Evolutionary conservation across 2,797 vertebrate species (phyloP).

Genomic region (Pseudopleuronectes americanus): DNA sequence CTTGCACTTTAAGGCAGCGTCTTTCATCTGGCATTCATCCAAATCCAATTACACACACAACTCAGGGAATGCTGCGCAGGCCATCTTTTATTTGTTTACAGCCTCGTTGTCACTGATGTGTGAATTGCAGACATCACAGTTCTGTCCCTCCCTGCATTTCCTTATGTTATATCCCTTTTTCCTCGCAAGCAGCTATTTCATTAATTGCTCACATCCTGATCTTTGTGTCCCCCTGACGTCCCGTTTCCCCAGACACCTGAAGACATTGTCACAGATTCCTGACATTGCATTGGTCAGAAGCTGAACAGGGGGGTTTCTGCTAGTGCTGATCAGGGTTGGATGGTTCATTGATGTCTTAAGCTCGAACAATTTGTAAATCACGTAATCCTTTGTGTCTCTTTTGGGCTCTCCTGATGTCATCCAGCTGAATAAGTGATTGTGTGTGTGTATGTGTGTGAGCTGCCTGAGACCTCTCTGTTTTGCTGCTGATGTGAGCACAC

Average conservation of each 20-base stretch:
- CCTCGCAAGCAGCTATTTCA: conserved; percentile 13
- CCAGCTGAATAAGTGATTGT: not conserved
- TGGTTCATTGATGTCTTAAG: not conserved
- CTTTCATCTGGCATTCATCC: conserved; percentile 50
- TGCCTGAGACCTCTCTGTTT: not conserved
- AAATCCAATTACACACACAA: conserved; percentile 50
- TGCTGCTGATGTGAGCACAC: conserved; percentile 7
- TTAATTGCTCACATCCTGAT: conserved; percentile 17
- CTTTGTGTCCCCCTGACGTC: not conserved
- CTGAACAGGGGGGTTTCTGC: not conserved
- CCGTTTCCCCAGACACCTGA: not conserved
- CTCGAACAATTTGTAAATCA: not conserved
- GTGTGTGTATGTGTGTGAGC: not conserved
- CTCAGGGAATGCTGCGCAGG: conserved; percentile 32
- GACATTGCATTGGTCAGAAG: conserved; percentile 36
- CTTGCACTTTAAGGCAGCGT: not conserved
- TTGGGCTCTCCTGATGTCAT: not conserved
- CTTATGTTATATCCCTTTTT: conserved; percentile 36
- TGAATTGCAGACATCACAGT: conserved; percentile 48
- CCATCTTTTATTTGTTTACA: conserved; percentile 28
- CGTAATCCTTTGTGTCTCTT: not conserved
- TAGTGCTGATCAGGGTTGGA: not conserved
- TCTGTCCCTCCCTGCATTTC: conserved; percentile 4
- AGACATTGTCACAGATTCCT: conserved; percentile 60
- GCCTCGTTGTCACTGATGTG: conserved; percentile 45